A percentile compares a stretch with the other conserved stretches of the same genome.
Evolutionary conservation across 2,113 vertebrate genomes (phyloP).

Genomic region (Holacanthus passer): DNA sequence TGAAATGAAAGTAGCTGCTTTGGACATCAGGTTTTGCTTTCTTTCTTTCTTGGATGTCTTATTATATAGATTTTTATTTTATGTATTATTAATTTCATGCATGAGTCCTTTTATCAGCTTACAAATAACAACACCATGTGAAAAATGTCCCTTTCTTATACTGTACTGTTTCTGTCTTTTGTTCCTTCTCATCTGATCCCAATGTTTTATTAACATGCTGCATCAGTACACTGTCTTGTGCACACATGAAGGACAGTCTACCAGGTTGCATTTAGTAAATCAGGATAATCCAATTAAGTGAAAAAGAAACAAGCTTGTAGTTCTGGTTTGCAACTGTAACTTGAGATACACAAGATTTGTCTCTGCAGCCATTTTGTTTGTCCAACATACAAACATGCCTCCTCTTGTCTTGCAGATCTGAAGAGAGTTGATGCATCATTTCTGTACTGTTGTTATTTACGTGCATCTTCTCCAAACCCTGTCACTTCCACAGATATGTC

Average conservation of each 20-base stretch:
- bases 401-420: constrained; percentile 5
- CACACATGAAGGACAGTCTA: background rate
- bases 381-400: constrained; percentile 3
- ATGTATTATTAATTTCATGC: background rate
- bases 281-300: background rate
- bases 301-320: background rate
- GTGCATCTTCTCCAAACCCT: background rate
- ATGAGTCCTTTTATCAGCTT: background rate
- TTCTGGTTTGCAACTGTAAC: constrained; percentile 16
- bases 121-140: background rate
- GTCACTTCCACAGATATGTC: background rate
- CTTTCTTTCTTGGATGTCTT: background rate
- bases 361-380: constrained; percentile 33
- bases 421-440: background rate
- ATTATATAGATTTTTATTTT: background rate
- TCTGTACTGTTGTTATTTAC: background rate
- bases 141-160: background rate
- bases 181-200: background rate
- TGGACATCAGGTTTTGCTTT: background rate
- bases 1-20: background rate
- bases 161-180: background rate
- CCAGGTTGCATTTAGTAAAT: constrained; percentile 1
- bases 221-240: background rate
- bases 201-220: background rate
- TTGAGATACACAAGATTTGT: background rate